phyloP scores from a whole-genome alignment of 64 coral and sea anemone genomes.

The Montipora cactus region DNA sequence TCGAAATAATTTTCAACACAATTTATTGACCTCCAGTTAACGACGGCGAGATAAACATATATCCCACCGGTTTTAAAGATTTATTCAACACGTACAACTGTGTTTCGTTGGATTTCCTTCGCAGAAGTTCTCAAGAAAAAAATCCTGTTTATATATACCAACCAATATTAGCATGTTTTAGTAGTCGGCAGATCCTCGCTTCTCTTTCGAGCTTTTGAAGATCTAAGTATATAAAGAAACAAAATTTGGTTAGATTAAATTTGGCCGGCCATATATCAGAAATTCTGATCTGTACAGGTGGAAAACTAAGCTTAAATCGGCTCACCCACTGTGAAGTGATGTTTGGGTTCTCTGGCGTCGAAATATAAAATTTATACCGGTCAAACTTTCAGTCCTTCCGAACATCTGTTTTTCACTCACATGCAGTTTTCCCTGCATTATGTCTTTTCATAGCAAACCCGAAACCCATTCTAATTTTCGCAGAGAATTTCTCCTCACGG shows the following conservation, averaged over 20 bases:
- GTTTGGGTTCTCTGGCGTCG: slow-evolving; percentile 4
- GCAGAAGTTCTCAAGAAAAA: not conserved
- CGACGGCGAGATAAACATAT: no score
- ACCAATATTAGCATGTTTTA: slow-evolving; percentile 99
- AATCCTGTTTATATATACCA: slow-evolving; percentile 21
- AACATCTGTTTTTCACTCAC: slow-evolving; percentile 37
- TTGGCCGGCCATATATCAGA: slow-evolving; percentile 49
- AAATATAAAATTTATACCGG: slow-evolving; percentile 47
- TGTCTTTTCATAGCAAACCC: not conserved
- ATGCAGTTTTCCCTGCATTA: not conserved
- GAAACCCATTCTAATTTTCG: not conserved
- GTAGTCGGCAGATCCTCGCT: slow-evolving; percentile 94
- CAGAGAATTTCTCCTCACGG: not conserved
- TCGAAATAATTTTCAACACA: no score
- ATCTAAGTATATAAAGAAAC: slow-evolving; percentile 63
- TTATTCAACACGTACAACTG: not conserved
- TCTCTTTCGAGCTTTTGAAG: slow-evolving; percentile 99
- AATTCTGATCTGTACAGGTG: slow-evolving; percentile 39
- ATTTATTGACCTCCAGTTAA: no score
- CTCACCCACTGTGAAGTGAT: slow-evolving; percentile 45
- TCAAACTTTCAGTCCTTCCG: slow-evolving; percentile 5
- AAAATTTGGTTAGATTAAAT: slow-evolving; percentile 10
- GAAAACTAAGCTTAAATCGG: not conserved
- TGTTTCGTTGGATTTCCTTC: slow-evolving; percentile 1
- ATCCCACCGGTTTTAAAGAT: not conserved